Conservation (phyloP, 2,888 invertebrate genomes). For the Mimachlamys varia region DNA sequence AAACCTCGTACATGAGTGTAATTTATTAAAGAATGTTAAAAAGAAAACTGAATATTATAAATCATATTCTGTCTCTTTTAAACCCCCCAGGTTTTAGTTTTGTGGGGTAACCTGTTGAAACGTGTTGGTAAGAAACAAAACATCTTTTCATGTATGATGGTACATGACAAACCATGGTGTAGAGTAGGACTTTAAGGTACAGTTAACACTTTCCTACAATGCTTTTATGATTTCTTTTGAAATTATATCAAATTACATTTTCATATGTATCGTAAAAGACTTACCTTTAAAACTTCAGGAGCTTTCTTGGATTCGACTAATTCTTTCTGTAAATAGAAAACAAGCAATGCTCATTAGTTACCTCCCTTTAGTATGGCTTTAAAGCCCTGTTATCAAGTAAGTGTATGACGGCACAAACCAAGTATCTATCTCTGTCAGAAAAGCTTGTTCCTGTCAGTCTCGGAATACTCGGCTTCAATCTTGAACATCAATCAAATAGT, state of each 20-base stretch:
- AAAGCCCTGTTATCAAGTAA: too few species aligned
- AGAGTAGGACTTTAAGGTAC: not conserved
- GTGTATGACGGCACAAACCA: too few species aligned
- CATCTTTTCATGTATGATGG: too few species aligned
- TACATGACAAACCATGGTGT: not conserved
- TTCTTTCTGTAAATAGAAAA: conserved; percentile 12
- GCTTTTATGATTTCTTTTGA: not conserved
- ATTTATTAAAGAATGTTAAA: not conserved
- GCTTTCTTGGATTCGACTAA: conserved; percentile 24
- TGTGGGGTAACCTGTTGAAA: not conserved
- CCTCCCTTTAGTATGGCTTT: not conserved
- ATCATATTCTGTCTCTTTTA: not conserved
- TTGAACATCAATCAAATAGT: too few species aligned
- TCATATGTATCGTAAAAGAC: not conserved
- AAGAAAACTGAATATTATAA: not conserved
- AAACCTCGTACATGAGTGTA: not conserved
- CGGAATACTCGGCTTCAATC: too few species aligned
- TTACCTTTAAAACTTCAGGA: conserved; percentile 24
- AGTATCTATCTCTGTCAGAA: too few species aligned
- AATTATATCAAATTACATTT: not conserved
- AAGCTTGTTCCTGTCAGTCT: too few species aligned
- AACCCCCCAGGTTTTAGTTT: not conserved
- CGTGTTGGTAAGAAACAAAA: not conserved
- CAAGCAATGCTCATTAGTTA: not conserved
- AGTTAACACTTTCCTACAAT: not conserved